Base-by-base conservation (phyloP, 1,140 invertebrate genomes). In the Tenebrio molitor region DNA sequence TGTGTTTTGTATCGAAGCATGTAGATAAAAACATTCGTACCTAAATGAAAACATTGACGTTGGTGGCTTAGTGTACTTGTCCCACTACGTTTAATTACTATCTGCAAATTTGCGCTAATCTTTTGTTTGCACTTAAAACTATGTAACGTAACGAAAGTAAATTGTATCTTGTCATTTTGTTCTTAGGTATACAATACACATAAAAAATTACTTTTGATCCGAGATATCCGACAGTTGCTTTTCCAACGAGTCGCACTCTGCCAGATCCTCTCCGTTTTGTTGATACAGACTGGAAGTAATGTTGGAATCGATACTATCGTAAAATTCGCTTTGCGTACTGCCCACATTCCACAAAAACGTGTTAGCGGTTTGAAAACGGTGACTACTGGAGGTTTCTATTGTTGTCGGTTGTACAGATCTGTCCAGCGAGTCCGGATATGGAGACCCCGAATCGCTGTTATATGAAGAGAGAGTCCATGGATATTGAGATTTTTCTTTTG, bases 171-270 rank as follows among this genome's bases (percentile, higher is more conserved):
- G 29, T 33, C 10, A 39, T 39, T 29, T 58, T 29, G 50, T 53
- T 53, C 46, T 53, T 23, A 58, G 3, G 21, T 12, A 58, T 58
- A 58, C 23, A 44, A 23, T 50, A 44, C n/a, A 44, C 36, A 42
- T 14, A 12, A 50, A 44, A 50, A 15, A 25, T 68, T 64, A 71
- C 53, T 77, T 79, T 23, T 74, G 58, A 42, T 74, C 77, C 14
- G 78, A 80, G 17, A 74, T 73, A 36, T 76, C 69, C 14, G 73
- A 76, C 14, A 77, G 64, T 36, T 79, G 76, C 42, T 77, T 79
- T 68, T 88, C 87, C 19, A 88, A 81, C 1, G 87, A 88, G 75
- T 88, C 87, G 75, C 84, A 86, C 71, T 88, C 87, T 14, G 87
- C 87, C 63, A 88, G 78, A 2, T 85, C 87, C 70, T 88, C 87